These are phyloP conservation scores for Achatina immaculata DNA, from an alignment of 1,140 invertebrate species.

Conservation along the genomic window DNA sequence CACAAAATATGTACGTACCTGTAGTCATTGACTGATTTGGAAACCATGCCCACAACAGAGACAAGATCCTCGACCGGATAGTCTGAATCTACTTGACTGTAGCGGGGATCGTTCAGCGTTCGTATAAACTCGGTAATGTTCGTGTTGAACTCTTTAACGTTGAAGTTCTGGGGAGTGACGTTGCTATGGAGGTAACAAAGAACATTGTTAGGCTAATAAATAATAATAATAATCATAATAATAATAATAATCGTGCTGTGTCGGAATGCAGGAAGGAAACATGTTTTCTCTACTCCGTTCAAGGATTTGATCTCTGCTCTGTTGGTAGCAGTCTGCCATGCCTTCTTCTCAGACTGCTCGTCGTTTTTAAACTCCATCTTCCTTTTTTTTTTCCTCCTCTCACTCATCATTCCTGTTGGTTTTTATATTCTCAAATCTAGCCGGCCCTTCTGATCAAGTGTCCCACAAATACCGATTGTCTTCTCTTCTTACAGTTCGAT, in stretches of 20 bases:
- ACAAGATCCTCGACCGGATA: conserved; percentile 13
- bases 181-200: not conserved
- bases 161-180: conserved; percentile 13
- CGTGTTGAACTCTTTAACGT: conserved; percentile 18
- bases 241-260: conserved; percentile 8
- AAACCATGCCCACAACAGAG: not conserved
- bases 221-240: not conserved
- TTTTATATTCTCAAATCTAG: too few relatives aligned
- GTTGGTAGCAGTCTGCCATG: too few relatives aligned
- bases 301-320: too few relatives aligned
- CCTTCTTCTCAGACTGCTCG: too few relatives aligned
- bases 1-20: conserved; percentile 10
- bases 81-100: conserved; percentile 5
- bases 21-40: conserved; percentile 13
- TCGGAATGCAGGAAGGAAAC: not conserved
- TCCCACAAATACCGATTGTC: too few relatives aligned
- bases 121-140: conserved; percentile 17
- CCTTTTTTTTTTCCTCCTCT: too few relatives aligned
- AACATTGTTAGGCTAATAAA: not conserved
- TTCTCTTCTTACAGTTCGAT: too few relatives aligned
- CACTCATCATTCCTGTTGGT: too few relatives aligned
- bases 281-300: too few relatives aligned
- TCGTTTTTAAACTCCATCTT: too few relatives aligned
- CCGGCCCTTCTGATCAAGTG: too few relatives aligned
- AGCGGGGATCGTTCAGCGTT: conserved; percentile 4